phyloP scores from a whole-genome alignment of 2,888 invertebrate genomes.

The Amiota minor region DNA sequence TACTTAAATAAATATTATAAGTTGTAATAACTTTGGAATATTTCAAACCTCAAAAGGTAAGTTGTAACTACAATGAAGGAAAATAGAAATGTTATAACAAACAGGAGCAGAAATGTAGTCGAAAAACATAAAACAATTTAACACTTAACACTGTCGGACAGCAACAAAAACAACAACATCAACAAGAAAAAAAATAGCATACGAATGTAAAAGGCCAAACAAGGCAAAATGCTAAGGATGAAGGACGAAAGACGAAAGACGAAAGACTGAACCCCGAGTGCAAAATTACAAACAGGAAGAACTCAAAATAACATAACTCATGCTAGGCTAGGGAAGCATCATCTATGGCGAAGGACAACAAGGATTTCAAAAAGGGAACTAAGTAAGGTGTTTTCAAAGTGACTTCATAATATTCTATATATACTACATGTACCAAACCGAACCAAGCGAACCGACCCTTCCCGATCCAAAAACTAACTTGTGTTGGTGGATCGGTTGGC shows the following conservation, averaged over 20 bases:
- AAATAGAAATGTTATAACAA: background rate
- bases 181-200: slow-evolving; percentile 26
- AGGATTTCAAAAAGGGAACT: no score
- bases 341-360: background rate
- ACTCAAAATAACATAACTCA: slow-evolving; percentile 63
- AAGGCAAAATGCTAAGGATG: background rate
- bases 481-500: no score
- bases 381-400: no score
- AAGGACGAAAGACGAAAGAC: background rate
- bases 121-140: slow-evolving; percentile 58
- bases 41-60: background rate
- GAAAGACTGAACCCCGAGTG: background rate
- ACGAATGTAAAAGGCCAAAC: slow-evolving; percentile 10
- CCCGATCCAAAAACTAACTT: no score
- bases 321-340: slow-evolving; percentile 37
- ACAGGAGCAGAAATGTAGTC: slow-evolving; percentile 23
- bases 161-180: slow-evolving; percentile 36
- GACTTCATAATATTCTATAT: no score
- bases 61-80: slow-evolving; percentile 8
- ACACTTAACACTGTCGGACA: slow-evolving; percentile 56
- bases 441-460: no score
- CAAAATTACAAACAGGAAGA: slow-evolving; percentile 21
- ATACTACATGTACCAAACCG: no score
- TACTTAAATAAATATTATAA: background rate
- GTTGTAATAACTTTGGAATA: slow-evolving; percentile 12